Evolutionary conservation across 2,113 vertebrate species (phyloP).

Genomic region (Platichthys stellatus): DNA sequence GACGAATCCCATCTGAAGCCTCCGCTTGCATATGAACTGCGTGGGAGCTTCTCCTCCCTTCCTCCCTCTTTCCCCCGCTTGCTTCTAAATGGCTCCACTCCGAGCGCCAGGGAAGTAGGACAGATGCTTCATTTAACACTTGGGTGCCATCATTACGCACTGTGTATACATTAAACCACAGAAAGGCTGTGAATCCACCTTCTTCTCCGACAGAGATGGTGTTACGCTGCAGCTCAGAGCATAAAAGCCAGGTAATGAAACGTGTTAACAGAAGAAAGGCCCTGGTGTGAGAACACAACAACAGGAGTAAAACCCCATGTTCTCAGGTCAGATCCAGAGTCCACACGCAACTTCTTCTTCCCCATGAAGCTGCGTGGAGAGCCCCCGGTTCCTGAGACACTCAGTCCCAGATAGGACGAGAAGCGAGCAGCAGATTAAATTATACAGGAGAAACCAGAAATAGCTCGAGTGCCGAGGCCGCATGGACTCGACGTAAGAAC

Average conservation of each 20-base stretch:
- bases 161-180: conserved; percentile 53
- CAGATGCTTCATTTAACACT: conserved; percentile 75
- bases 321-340: neutral
- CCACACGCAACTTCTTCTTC: conserved; percentile 2
- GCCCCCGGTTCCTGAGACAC: conserved; percentile 62
- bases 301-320: no score
- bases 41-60: conserved; percentile 42
- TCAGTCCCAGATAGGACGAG: conserved; percentile 64
- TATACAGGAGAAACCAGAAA: conserved; percentile 83
- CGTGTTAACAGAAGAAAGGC: conserved; percentile 8
- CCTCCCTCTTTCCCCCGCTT: conserved; percentile 45
- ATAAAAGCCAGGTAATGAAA: conserved; percentile 10
- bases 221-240: conserved; percentile 9
- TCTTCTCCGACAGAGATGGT: conserved; percentile 18
- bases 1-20: conserved; percentile 38
- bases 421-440: conserved; percentile 80
- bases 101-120: conserved; percentile 69
- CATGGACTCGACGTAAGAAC: conserved; percentile 64
- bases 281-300: no score
- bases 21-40: conserved; percentile 34
- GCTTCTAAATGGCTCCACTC: conserved; percentile 65
- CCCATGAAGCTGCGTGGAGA: conserved; percentile 41
- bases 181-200: conserved; percentile 29
- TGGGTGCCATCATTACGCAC: conserved; percentile 42
- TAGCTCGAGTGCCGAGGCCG: conserved; percentile 68